These are phyloP conservation scores for Omphaloscelis lunosa DNA, from an alignment of 2,888 invertebrate genomes.

Conservation along the genomic window DNA sequence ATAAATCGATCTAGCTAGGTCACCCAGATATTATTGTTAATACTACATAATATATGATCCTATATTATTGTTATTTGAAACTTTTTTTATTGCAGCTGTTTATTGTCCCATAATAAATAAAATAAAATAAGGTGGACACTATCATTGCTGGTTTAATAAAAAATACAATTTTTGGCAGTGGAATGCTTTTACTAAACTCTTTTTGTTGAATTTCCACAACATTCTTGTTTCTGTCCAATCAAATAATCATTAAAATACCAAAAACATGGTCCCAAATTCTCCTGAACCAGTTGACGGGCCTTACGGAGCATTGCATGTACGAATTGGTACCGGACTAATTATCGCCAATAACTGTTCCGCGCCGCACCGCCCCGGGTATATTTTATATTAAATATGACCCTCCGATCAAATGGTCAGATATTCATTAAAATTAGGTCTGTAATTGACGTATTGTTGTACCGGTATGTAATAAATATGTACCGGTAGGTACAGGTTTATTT, in stretches of 20 bases:
- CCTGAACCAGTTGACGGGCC: neutral
- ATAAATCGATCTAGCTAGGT: no score
- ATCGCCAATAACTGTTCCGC: slow-evolving; percentile 38
- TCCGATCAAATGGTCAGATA: slow-evolving; percentile 47
- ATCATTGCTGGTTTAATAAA: neutral
- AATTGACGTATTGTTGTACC: slow-evolving; percentile 35
- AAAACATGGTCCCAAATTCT: neutral
- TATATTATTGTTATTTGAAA: no score
- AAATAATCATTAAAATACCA: slow-evolving; percentile 2
- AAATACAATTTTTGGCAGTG: neutral
- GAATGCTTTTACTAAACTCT: neutral
- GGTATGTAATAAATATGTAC: no score
- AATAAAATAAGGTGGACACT: neutral
- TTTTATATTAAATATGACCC: slow-evolving; percentile 37
- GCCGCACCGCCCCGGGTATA: slow-evolving; percentile 23
- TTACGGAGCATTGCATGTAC: slow-evolving; percentile 19
- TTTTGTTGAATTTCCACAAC: neutral
- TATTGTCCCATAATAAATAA: no score
- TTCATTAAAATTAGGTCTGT: slow-evolving; percentile 23
- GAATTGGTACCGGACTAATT: slow-evolving; percentile 53
- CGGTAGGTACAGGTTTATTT: slow-evolving; percentile 11
- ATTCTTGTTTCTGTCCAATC: neutral
- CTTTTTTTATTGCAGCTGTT: no score
- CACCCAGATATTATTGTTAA: no score
- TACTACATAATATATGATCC: no score